Base-by-base conservation (phyloP, 2,797 vertebrate genomes). In the Myripristis jacobus region DNA sequence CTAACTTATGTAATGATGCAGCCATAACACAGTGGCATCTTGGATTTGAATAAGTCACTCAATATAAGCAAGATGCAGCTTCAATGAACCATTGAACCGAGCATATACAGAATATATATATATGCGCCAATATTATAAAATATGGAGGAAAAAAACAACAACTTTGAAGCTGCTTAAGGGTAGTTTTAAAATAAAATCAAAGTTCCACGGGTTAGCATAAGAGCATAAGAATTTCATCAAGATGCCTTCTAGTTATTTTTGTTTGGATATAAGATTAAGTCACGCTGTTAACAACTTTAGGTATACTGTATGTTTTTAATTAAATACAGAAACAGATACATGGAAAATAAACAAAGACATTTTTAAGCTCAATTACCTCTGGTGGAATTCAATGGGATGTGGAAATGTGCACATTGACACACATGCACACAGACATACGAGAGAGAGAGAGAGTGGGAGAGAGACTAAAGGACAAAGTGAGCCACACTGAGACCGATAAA, bases 281-380 rank as follows among this genome's bases (percentile, higher is more conserved):
- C 12, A 51, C 57, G 64, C 57, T 60, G 66, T 81, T 80, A 65
- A 48, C 68, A 57, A 67, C 71, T 83, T 75, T 77, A 69, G 81
- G 83, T 60, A 72, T 65, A 54, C 47, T 64, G 66, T 60, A 65
- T 47, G 73, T 75, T 57, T 76, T 47, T 79, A 80, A 87, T 85
- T 85, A 83, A 82, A 84, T 63, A 77, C 73, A 86, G 66, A 84
- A 86, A 83, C 69, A 81, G 75, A 88, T 77, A 80, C 66, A 62
- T 71, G 48, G 48, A 67, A 85, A 83, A 85, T 71, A 87, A 86
- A 88, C 68, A 73, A 72, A 53, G 68, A 63, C 69, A 78, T 63
- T 81, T 71, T 74, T 79, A 74, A 82, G 85, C 81, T 83, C 78
- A 88, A 87, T 89, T 83, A 90, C 71, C 77, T 71, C 75, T 46